Evolutionary conservation across 2,888 invertebrate species (phyloP), one percentile per base, ranked within the genome.

Genomic region (Drosophila setosimentum): DNA sequence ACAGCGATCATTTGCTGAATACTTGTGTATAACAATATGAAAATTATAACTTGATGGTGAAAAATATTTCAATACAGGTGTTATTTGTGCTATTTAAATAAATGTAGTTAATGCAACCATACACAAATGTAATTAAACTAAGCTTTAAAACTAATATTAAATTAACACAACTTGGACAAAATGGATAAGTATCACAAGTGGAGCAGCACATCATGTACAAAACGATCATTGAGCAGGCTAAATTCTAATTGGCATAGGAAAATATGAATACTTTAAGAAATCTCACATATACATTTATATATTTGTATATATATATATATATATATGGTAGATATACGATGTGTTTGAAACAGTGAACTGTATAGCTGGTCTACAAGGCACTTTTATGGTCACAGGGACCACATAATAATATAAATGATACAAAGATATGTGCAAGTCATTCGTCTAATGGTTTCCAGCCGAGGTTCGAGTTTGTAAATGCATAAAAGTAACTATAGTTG

Each of bases 41-140:
- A 65, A 54, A 66, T 68, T 68, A 76, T 49, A 82, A 88, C 80
- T 78, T 65, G 79, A 86, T 87, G 85, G 85, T 86, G 85, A 86
- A 86, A 78, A 67, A 82, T 55, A 68, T 78, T 83, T 86, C 68
- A 78, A 83, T 88, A 80, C 90, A 91, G 89, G 84, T 84, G 87
- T 80, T 80, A 88, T 78, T 68, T 84, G 90, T 89, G 91, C 90
- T 90, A 86, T 83, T 84, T 82, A 83, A 78, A 70, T 62, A 69
- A 73, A 80, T 24, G 82, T 87, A 83, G 80, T 77, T 78, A 73
- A 66, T 53, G 51, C 51, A 75, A 72, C 48, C 33, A 27, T 68
- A 63, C 72, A 63, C 51, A 73, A 77, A 77, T 73, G 49, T 73
- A 68, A 49, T 60, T 68, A 71, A 54, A 50, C 29, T 76, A 76